These are phyloP conservation scores for Alfaro cultratus DNA, from an alignment of 2,797 vertebrate genomes.

Conservation along the genomic window DNA sequence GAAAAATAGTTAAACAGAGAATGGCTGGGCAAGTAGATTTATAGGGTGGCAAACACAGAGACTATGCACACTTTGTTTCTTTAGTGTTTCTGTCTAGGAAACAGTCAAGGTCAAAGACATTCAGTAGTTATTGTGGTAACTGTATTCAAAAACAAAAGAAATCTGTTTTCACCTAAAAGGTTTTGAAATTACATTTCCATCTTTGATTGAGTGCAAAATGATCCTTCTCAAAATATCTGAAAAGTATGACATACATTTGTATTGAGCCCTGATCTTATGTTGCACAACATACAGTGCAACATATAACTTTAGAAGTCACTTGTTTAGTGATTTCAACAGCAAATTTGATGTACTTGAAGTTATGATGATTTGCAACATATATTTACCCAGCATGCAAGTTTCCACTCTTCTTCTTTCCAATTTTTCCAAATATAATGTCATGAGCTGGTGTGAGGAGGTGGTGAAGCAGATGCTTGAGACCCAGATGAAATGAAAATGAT, in stretches of 20 bases:
- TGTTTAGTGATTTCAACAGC: background rate
- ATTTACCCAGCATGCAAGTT: background rate
- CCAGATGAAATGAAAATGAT: too few relatives aligned
- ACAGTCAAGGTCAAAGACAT: background rate
- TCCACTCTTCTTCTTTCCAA: background rate
- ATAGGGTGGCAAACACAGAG: background rate
- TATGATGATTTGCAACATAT: too few relatives aligned
- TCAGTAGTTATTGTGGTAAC: too few relatives aligned
- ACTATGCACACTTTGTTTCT: background rate
- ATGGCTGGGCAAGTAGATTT: background rate
- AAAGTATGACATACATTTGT: background rate
- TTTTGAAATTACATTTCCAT: background rate
- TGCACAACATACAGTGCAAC: background rate
- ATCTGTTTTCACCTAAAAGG: background rate
- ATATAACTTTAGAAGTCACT: background rate
- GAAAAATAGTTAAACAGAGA: background rate
- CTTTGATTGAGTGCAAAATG: background rate
- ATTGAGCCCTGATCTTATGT: background rate
- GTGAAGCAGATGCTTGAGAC: too few relatives aligned
- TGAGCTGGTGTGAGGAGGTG: too few relatives aligned
- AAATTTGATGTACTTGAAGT: background rate
- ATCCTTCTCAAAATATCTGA: background rate
- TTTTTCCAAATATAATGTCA: too few relatives aligned
- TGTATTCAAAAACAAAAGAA: background rate
- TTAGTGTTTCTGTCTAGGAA: background rate